Percentiles rank a stretch among this genome's conserved stretches.
Evolutionary conservation across 2,888 invertebrate genomes (phyloP).

Genomic region (Epirrhoe alternata): DNA sequence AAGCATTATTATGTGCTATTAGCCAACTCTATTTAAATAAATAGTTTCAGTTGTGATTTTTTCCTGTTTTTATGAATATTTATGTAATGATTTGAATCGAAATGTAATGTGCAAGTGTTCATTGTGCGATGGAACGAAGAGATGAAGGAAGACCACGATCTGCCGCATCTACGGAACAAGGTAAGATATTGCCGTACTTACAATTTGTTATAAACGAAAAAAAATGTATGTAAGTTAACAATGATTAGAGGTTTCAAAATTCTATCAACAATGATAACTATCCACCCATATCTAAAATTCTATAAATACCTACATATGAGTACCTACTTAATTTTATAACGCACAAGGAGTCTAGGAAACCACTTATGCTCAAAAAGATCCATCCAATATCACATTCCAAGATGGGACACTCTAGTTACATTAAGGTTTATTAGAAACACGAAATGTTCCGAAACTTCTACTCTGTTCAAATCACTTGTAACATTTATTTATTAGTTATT

Average conservation of each 20-base stretch:
- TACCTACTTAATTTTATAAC: too few species aligned
- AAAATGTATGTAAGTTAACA: too few species aligned
- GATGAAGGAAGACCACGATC: slow-evolving; percentile 72
- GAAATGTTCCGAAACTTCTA: neutral
- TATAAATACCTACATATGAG: neutral
- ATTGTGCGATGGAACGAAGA: slow-evolving; percentile 75
- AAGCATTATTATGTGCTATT: slow-evolving; percentile 10
- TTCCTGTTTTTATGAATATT: neutral
- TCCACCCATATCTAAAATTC: too few species aligned
- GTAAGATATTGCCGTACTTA: too few species aligned
- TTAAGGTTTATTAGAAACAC: neutral
- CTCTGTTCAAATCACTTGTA: neutral
- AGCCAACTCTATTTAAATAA: slow-evolving; percentile 8
- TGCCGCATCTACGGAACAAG: slow-evolving; percentile 72
- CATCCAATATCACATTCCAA: too few species aligned
- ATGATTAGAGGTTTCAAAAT: too few species aligned
- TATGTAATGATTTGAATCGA: slow-evolving; percentile 38
- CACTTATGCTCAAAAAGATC: too few species aligned
- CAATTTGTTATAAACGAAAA: too few species aligned
- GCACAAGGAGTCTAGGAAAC: too few species aligned
- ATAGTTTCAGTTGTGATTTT: slow-evolving; percentile 20
- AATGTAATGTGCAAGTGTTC: slow-evolving; percentile 62
- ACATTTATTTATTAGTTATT: too few species aligned
- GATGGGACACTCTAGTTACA: neutral
- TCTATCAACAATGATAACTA: too few species aligned